Evolutionary conservation across 1,140 invertebrate species (phyloP).

Genomic region (Hetaerina americana): DNA sequence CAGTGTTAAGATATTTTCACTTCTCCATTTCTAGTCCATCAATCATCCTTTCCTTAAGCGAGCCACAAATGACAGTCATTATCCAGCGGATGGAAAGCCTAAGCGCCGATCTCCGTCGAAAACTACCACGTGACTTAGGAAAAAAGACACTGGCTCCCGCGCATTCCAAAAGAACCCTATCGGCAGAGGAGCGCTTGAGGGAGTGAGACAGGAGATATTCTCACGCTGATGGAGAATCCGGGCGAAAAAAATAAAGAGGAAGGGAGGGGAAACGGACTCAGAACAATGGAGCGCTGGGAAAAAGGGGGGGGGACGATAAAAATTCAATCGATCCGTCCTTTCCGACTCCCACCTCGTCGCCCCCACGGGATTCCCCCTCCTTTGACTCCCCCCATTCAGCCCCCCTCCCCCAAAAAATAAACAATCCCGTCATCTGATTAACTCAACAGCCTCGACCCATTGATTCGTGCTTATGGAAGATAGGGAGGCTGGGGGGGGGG

Average conservation of each 20-base stretch:
- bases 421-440: no score
- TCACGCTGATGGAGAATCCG: neutral
- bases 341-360: neutral
- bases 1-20: no score
- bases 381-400: no score
- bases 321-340: neutral
- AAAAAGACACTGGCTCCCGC: neutral
- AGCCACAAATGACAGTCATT: no score
- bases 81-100: neutral
- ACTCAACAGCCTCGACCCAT: neutral
- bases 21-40: no score
- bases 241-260: neutral
- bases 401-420: no score
- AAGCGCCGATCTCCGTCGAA: neutral
- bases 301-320: no score
- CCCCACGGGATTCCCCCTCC: no score
- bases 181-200: neutral
- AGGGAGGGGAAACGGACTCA: no score
- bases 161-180: neutral
- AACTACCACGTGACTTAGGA: neutral
- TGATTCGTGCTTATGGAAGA: neutral
- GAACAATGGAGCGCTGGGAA: neutral
- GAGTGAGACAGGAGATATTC: neutral
- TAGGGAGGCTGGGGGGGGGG: no score
- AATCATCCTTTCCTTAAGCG: no score